A percentile compares a stretch with the other conserved stretches of the same genome.
These are phyloP conservation scores for Catalaphyllia jardinei DNA, from an alignment of 64 coral and sea anemone genomes.

Conservation along the genomic window DNA sequence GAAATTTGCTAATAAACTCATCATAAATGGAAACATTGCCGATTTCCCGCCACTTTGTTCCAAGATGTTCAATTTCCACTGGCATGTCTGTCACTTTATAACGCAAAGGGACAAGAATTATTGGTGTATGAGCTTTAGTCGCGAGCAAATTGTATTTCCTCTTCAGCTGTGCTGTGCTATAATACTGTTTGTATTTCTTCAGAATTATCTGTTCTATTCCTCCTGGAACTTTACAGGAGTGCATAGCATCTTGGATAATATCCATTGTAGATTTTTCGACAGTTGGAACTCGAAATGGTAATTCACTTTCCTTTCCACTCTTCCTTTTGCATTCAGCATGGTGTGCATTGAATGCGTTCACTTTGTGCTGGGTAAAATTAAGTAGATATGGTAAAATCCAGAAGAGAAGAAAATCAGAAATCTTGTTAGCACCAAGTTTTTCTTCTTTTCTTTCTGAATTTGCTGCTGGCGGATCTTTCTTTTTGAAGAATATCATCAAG, in stretches of 20 bases:
- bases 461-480: background rate
- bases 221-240: background rate
- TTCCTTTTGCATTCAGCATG: background rate
- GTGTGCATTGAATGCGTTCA: background rate
- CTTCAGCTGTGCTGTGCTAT: background rate
- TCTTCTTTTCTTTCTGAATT: background rate
- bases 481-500: background rate
- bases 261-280: background rate
- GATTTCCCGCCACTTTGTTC: constrained; percentile 21
- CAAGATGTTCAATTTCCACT: constrained; percentile 19
- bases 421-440: background rate
- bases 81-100: constrained; percentile 24
- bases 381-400: background rate
- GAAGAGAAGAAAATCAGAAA: background rate
- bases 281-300: background rate
- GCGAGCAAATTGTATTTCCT: background rate
- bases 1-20: constrained; percentile 40
- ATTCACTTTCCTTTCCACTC: background rate
- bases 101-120: constrained; percentile 15
- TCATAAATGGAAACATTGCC: constrained; percentile 9
- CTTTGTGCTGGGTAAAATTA: background rate
- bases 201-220: background rate
- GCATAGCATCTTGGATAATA: background rate
- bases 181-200: background rate
- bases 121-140: background rate